phyloP scores from a whole-genome alignment of 2,797 vertebrate species.

The Gastrophryne carolinensis region DNA sequence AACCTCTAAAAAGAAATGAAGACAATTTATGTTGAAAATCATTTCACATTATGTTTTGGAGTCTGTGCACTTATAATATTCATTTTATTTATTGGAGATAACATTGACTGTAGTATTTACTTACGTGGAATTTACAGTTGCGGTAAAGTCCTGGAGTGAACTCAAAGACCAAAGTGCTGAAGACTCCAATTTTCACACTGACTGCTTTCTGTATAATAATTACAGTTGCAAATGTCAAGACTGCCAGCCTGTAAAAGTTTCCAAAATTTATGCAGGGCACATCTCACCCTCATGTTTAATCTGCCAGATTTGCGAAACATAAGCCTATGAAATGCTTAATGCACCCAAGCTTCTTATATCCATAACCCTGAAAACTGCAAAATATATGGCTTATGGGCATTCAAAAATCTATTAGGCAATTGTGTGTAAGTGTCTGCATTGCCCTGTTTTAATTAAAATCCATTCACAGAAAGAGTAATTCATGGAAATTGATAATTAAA shows the following conservation, averaged over 20 bases:
- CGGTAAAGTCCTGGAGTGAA: slow-evolving; percentile 6
- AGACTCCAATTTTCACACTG: slow-evolving; percentile 12
- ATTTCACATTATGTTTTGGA: slow-evolving; percentile 4
- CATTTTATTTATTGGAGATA: slow-evolving; percentile 20
- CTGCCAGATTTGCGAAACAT: not conserved
- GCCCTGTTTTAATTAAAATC: slow-evolving; percentile 54
- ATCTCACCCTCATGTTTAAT: slow-evolving; percentile 30
- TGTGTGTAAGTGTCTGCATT: slow-evolving; percentile 35
- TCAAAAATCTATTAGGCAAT: slow-evolving; percentile 41
- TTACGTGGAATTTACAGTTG: slow-evolving; percentile 15
- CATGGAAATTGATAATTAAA: slow-evolving; percentile 54
- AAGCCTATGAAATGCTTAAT: slow-evolving; percentile 30
- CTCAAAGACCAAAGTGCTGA: slow-evolving; percentile 5
- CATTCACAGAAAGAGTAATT: slow-evolving; percentile 42
- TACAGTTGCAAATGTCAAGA: not conserved
- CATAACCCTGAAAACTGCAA: slow-evolving; percentile 5
- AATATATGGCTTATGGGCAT: slow-evolving; percentile 26
- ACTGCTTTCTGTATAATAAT: slow-evolving; percentile 34
- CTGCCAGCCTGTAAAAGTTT: not conserved
- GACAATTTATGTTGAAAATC: not conserved
- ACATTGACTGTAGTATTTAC: not conserved
- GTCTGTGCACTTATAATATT: slow-evolving; percentile 7
- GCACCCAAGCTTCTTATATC: slow-evolving; percentile 32
- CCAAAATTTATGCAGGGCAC: not conserved
- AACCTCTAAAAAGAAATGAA: too few species aligned